Base-by-base conservation (phyloP, 2,113 vertebrate species). In the Diphyllodes magnificus region DNA sequence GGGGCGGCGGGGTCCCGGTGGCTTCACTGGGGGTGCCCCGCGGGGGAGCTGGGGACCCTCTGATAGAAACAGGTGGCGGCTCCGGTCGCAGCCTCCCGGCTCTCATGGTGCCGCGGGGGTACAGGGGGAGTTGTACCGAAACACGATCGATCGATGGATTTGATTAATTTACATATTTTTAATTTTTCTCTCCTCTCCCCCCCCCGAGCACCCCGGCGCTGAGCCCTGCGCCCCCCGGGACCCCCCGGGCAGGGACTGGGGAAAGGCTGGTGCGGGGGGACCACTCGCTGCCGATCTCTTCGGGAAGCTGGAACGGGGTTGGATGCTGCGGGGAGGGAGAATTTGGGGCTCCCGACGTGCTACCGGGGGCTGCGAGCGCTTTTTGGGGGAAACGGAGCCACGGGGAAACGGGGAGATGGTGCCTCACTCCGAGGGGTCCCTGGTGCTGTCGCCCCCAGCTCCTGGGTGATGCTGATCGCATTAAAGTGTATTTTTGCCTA, bases 301-400 rank as follows among this genome's bases (percentile, higher is more conserved):
- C 3, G 27, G 27, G 59, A 22, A 28, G 39, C 54, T 28, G 27
- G 30, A 51, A 11, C 3, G 11, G 49, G 40, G 12, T 15, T 23
- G 40, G 30, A 9, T 61, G 42, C 80, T 64, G 59, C 2, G 5
- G 14, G 15, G 39, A 17, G 22, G 21, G 25, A 21, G 30, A 21
- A 28, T 82, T 10, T 18, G 59, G 65, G 75, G 60, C 14, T 85
- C 40, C 13, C 14, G 31, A 42, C 17, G 24, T 5, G 66, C 57
- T 66, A 0, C 18, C 2, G 24, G 33, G 15, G 24, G 19, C 35
- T 53, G 25, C 1, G 45, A 53, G 35, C 3, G 54, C 17, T 37
- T 64, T 75, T 27, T 31, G 23, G 23, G 68, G 42, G 18, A 68
- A 76, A 76, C 66, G 51, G 70, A 93, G 84, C 70, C 71, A 30